A percentile compares a stretch with the other conserved stretches of the same genome.
Evolutionary conservation across 2,797 vertebrate species (phyloP).

Genomic region (Propithecus perrieri): DNA sequence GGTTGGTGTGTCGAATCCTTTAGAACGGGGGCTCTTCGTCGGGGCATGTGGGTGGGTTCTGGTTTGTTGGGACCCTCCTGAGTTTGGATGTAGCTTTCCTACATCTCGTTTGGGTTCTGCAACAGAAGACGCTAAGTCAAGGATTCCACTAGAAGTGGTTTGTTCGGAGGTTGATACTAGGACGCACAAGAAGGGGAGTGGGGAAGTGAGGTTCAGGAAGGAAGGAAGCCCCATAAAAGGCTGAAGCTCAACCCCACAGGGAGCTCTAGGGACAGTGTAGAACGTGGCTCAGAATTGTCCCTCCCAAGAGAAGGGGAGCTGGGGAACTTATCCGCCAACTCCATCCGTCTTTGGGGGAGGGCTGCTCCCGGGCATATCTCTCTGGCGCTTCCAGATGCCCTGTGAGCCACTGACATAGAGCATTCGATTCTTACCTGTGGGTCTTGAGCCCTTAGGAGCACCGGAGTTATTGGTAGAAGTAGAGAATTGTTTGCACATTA

Average conservation of each 20-base stretch:
- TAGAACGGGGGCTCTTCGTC: background rate
- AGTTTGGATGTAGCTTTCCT: background rate
- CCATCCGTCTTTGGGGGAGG: background rate
- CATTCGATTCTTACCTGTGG: background rate
- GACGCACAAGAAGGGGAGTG: background rate
- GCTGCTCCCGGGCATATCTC: background rate
- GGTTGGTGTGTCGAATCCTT: rapidly evolving
- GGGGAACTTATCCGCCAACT: background rate
- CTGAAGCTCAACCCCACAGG: background rate
- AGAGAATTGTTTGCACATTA: background rate
- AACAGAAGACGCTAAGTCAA: background rate
- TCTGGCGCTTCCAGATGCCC: background rate
- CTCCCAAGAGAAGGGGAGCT: background rate
- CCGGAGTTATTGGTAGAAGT: background rate
- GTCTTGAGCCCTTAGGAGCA: background rate
- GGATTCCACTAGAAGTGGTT: background rate
- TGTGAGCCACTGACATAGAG: background rate
- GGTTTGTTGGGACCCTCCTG: background rate
- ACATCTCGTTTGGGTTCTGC: too few species aligned
- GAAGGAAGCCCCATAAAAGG: background rate
- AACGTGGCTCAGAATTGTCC: background rate
- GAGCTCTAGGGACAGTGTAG: too few species aligned
- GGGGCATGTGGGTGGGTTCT: background rate
- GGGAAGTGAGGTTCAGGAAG: background rate
- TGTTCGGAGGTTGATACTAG: background rate